Conservation (phyloP, 2,797 vertebrate species). For the Pseudochromis fuscus region DNA sequence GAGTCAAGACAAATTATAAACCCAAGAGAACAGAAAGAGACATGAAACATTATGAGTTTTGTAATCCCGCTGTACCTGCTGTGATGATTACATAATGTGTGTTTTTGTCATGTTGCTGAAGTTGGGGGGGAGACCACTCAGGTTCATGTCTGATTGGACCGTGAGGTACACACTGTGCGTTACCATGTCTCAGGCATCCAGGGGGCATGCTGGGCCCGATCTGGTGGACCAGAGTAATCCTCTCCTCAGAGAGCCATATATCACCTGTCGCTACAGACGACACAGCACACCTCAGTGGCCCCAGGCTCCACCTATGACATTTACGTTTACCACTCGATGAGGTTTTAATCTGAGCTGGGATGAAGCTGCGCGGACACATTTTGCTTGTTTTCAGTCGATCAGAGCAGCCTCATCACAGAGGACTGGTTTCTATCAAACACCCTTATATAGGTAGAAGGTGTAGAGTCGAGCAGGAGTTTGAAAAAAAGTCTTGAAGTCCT, state of each 20-base stretch:
- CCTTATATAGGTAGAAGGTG: not conserved
- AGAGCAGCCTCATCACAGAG: not conserved
- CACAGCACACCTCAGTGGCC: constrained; percentile 63
- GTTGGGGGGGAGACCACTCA: not conserved
- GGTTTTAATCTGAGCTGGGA: constrained; percentile 40
- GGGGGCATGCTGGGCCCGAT: constrained; percentile 73
- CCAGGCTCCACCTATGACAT: constrained; percentile 66
- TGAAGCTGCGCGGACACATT: constrained; percentile 28
- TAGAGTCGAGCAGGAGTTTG: not conserved
- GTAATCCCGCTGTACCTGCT: constrained; percentile 37
- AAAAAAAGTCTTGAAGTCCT: not conserved
- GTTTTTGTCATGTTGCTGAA: constrained; percentile 40
- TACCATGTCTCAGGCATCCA: constrained; percentile 82
- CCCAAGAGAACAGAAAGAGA: not conserved
- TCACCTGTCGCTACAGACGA: constrained; percentile 74
- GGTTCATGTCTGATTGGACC: constrained; percentile 21
- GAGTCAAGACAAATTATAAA: constrained; percentile 52
- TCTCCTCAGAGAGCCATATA: constrained; percentile 69
- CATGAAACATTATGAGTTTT: not conserved
- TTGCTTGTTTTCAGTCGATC: constrained; percentile 8
- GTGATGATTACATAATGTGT: constrained; percentile 26
- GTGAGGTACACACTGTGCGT: constrained; percentile 66
- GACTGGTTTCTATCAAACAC: constrained; percentile 30
- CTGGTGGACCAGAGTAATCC: constrained; percentile 69
- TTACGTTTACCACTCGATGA: constrained; percentile 57